Percentiles rank a stretch among this genome's conserved stretches.
Conservation (phyloP, 2,888 invertebrate species). For the Amphimallon solstitiale region DNA sequence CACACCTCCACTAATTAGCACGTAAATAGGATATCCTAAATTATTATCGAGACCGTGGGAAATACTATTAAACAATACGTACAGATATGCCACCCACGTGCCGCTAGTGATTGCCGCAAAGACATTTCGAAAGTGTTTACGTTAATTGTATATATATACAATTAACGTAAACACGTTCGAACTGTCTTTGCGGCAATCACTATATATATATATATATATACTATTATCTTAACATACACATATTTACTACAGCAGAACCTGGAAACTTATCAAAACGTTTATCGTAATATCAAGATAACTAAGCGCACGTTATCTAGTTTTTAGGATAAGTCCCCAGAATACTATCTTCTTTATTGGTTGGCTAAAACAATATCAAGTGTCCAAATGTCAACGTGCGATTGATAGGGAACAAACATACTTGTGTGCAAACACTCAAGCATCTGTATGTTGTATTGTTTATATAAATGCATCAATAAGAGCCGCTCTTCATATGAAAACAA, state of each 20-base stretch:
- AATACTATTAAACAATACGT: too few species aligned
- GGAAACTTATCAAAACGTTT: conserved; percentile 19
- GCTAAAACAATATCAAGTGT: neutral
- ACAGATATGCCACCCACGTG: too few species aligned
- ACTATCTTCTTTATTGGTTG: conserved; percentile 4
- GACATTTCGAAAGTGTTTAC: too few species aligned
- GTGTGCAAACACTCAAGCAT: neutral
- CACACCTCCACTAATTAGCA: too few species aligned
- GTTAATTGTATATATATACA: too few species aligned
- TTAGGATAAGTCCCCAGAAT: conserved; percentile 6
- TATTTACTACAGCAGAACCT: conserved; percentile 23
- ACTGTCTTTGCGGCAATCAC: too few species aligned
- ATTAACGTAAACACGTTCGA: too few species aligned
- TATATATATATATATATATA: too few species aligned
- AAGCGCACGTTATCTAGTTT: conserved; percentile 23
- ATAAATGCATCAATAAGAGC: conserved; percentile 8
- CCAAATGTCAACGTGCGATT: neutral
- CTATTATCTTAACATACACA: conserved; percentile 16
- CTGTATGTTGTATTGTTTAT: neutral
- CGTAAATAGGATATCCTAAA: too few species aligned
- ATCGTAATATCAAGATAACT: conserved; percentile 28
- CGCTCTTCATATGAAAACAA: conserved; percentile 5
- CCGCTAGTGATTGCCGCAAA: too few species aligned
- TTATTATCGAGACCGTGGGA: too few species aligned
- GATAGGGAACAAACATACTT: neutral